Conservation (phyloP, 2,113 vertebrate species). For the Smithornis capensis region DNA sequence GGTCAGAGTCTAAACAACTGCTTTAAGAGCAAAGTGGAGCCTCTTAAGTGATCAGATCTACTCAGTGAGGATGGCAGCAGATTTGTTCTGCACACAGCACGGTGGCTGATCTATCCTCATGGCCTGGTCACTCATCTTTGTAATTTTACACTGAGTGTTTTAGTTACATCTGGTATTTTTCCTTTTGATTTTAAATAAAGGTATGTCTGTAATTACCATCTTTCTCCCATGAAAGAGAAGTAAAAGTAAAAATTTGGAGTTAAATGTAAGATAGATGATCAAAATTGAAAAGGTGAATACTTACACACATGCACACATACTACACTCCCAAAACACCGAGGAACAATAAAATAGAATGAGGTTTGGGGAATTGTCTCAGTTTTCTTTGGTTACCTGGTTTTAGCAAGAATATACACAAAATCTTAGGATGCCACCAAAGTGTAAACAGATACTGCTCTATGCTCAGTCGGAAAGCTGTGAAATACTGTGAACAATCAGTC, state of each 20-base stretch:
- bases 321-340: background rate
- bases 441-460: background rate
- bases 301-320: background rate
- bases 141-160: background rate
- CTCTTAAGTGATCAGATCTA: background rate
- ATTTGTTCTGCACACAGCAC: background rate
- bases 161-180: background rate
- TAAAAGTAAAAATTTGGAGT: background rate
- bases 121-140: background rate
- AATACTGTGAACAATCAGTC: background rate
- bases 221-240: background rate
- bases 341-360: background rate
- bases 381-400: background rate
- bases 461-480: background rate
- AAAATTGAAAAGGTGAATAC: background rate
- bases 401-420: background rate
- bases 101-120: rapidly evolving
- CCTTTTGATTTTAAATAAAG: background rate
- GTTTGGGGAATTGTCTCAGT: background rate
- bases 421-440: background rate
- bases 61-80: background rate
- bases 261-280: background rate
- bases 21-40: background rate
- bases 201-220: background rate
- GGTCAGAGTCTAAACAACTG: background rate